A percentile compares a stretch with the other conserved stretches of the same genome.
phyloP scores from a whole-genome alignment of 1,140 invertebrate genomes.

The Camponotus vicinus region DNA sequence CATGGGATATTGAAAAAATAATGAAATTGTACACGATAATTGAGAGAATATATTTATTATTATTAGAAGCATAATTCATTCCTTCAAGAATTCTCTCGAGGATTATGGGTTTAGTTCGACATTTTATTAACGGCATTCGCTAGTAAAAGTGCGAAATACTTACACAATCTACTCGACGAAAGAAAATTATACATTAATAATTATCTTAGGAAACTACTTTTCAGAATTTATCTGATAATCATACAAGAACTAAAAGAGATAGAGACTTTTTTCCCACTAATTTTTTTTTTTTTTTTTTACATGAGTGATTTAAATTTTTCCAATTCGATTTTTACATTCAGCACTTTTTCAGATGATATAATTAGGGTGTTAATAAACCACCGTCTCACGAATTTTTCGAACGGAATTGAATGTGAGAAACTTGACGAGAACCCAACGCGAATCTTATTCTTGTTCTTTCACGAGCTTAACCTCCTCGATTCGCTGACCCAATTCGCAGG shows the following conservation, averaged over 20 bases:
- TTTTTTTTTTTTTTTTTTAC: background rate
- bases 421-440: conserved; percentile 18
- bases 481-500: conserved; percentile 67
- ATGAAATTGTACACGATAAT: background rate
- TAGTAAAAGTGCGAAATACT: background rate
- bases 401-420: conserved; percentile 34
- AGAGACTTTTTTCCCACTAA: background rate
- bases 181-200: conserved; percentile 3
- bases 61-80: background rate
- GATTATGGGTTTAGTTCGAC: conserved; percentile 9
- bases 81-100: background rate
- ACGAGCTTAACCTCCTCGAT: conserved; percentile 33
- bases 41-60: no score
- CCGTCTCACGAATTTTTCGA: conserved; percentile 17
- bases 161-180: conserved; percentile 4
- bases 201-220: background rate
- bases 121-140: background rate
- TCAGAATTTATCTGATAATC: background rate
- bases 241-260: background rate
- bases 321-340: background rate
- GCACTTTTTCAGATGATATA: background rate
- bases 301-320: background rate
- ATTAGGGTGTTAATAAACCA: conserved; percentile 44
- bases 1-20: background rate
- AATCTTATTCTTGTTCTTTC: conserved; percentile 45